phyloP scores from a whole-genome alignment of 2,797 vertebrate species.

The Brotogeris chrysoptera region DNA sequence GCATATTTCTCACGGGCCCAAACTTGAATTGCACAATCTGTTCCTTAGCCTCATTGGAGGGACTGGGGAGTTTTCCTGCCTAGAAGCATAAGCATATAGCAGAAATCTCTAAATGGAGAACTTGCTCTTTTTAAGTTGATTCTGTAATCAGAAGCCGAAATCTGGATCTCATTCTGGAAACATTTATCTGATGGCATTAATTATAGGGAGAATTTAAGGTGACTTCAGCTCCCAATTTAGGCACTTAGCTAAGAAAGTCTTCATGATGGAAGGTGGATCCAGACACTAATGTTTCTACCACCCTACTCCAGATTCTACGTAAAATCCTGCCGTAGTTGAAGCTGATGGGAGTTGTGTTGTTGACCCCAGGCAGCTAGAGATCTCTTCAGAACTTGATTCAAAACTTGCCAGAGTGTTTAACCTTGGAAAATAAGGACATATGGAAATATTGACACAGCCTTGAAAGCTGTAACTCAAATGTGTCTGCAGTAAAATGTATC shows the following conservation, averaged over 20 bases:
- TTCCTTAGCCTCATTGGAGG: conserved; percentile 41
- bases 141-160: conserved; percentile 38
- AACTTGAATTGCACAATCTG: conserved; percentile 50
- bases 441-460: conserved; percentile 20
- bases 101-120: conserved; percentile 54
- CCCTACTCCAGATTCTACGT: background rate
- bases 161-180: conserved; percentile 56
- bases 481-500: background rate
- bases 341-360: background rate
- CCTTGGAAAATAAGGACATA: conserved; percentile 11
- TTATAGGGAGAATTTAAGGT: background rate
- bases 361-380: background rate
- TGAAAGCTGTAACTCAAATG: background rate
- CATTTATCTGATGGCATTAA: conserved; percentile 1
- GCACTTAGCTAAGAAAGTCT: background rate
- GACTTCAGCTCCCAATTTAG: background rate
- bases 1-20: background rate
- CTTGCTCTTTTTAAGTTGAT: conserved; percentile 65
- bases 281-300: background rate
- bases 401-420: conserved; percentile 20
- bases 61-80: conserved; percentile 25
- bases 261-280: background rate
- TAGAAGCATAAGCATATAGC: conserved; percentile 11
- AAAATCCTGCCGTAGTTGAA: background rate
- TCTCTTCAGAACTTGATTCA: background rate